Evolutionary conservation across 2,113 vertebrate species (phyloP).

Genomic region (Melanerpes formicivorus): DNA sequence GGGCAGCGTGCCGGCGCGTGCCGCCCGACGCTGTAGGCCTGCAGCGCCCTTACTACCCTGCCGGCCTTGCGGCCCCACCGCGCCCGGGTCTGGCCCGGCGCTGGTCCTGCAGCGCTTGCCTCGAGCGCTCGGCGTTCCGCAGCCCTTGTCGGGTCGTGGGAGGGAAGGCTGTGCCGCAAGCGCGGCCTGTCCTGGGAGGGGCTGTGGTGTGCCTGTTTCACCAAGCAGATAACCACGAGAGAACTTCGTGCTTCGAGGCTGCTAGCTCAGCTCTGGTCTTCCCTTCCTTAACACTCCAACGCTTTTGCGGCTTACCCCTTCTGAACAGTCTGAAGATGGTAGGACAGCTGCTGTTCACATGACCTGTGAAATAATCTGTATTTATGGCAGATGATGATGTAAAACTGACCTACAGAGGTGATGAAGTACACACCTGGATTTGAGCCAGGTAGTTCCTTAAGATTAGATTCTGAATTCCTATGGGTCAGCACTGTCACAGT

Average conservation of each 20-base stretch:
- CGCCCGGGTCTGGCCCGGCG: too few species aligned
- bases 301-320: neutral
- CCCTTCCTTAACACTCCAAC: fast-evolving
- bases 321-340: too few species aligned
- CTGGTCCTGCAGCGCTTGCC: neutral
- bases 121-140: too few species aligned
- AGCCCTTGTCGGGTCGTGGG: neutral
- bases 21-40: too few species aligned
- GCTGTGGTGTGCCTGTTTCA: fast-evolving
- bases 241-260: fast-evolving
- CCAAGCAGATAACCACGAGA: fast-evolving
- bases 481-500: neutral
- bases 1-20: neutral
- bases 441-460: too few species aligned
- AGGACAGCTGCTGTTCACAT: fast-evolving
- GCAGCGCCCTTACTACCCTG: too few species aligned
- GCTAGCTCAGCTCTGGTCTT: fast-evolving
- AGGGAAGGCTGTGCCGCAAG: neutral
- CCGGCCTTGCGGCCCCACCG: too few species aligned
- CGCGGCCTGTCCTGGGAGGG: neutral
- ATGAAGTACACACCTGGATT: neutral
- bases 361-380: fast-evolving
- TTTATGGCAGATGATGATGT: fast-evolving
- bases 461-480: neutral
- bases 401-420: neutral